Evolutionary conservation across 2,888 invertebrate genomes (phyloP), one percentile per base, ranked within the genome.

Genomic region (Lasiommata megera): DNA sequence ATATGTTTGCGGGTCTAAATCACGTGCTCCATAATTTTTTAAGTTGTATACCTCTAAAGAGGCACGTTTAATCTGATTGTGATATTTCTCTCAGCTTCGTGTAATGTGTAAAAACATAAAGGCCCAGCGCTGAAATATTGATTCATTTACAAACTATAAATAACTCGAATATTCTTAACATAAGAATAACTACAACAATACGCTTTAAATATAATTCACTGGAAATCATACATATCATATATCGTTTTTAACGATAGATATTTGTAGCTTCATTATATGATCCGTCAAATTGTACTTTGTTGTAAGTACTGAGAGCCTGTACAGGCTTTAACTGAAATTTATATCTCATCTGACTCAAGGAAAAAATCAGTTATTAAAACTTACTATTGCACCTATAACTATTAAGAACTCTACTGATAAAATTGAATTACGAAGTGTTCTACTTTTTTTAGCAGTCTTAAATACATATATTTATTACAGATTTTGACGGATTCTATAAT

Each of bases 181-280:
- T 86, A 87, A 87, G 84, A 86, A 87, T 84, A 84, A 84, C 84
- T 86, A 84, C 77, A 84, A 82, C 75, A 79, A 70, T 80, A 75
- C 65, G 60, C 62, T 63, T 62, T 47, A 65, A 65, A 65, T n/a
- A n/a, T 67, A 76, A 71, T 72, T 79, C 77, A 74, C 74, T 80
- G 82, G 77, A 80, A 77, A 76, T 69, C 63, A 67, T 62, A 64
- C 68, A 62, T 58, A 60, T 56, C 53, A 41, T 52, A 54, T 57
- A 52, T 46, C 60, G 52, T 54, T 60, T 55, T 38, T 28, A 48
- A 58, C 58, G 54, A 31, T 54, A 17, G 18, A 18, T 29, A 31
- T 18, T 34, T 17, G 34, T 34, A 31, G 14, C 17, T 47, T 47
- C 2, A 50, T 28, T 44, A 28, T 46, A 16, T 6, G 8, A 31